Conservation (phyloP, 2,888 invertebrate species). For the Liopterus haemorrhoidalis region DNA sequence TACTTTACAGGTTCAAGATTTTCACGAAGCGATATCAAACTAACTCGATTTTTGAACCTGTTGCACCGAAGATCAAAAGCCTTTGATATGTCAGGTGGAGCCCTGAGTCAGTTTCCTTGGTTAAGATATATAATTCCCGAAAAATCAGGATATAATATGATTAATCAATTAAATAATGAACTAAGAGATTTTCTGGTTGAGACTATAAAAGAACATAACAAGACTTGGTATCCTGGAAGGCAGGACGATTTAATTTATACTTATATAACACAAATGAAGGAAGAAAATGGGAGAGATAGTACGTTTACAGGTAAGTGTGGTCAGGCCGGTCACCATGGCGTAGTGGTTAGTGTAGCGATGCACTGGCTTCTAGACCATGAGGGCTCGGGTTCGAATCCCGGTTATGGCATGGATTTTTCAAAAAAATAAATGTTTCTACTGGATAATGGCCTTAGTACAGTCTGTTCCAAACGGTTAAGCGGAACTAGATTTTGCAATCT, state of each 20-base stretch:
- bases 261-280: slow-evolving; percentile 56
- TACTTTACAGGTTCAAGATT: slow-evolving; percentile 45
- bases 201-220: slow-evolving; percentile 53
- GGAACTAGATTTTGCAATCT: no score
- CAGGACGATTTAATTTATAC: slow-evolving; percentile 58
- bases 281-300: slow-evolving; percentile 34
- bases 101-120: slow-evolving; percentile 58
- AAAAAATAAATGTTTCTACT: no score
- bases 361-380: no score
- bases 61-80: slow-evolving; percentile 49
- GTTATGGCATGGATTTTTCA: no score
- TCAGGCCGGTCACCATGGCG: no score
- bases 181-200: slow-evolving; percentile 52
- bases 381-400: no score
- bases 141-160: slow-evolving; percentile 55
- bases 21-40: slow-evolving; percentile 43
- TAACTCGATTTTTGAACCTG: slow-evolving; percentile 47
- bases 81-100: slow-evolving; percentile 52
- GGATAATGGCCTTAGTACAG: no score
- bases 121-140: slow-evolving; percentile 56
- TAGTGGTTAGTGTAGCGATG: no score
- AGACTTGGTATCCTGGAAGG: slow-evolving; percentile 45
- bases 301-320: slow-evolving; percentile 46
- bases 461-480: no score
- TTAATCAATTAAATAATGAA: slow-evolving; percentile 51